A percentile compares a stretch with the other conserved stretches of the same genome.
Evolutionary conservation across 1,140 invertebrate species (phyloP).

Genomic region (Drosophila seguyi): DNA sequence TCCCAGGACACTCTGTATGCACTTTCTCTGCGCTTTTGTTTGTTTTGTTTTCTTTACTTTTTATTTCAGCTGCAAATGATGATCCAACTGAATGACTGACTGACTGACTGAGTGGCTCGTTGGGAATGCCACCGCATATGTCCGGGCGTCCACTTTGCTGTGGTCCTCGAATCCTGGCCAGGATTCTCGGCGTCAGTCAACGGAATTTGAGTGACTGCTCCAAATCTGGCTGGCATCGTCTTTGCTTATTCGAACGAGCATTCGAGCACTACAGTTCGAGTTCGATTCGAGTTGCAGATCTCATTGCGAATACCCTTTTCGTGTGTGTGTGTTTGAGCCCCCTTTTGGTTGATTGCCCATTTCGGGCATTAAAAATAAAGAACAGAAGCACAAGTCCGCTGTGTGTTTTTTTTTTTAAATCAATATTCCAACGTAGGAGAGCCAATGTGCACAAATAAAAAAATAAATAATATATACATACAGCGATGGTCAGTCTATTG

Average conservation of each 20-base stretch:
- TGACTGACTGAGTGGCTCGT: conserved; percentile 61
- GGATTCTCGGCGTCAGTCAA: conserved; percentile 34
- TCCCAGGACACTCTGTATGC: conserved; percentile 5
- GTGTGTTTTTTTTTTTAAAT: conserved; percentile 11
- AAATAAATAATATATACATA: neutral
- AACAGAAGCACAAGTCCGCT: neutral
- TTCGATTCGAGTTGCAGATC: conserved; percentile 5
- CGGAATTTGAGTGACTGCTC: conserved; percentile 61
- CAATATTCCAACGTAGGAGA: conserved; percentile 29
- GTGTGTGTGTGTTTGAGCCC: conserved; percentile 15
- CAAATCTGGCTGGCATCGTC: conserved; percentile 64
- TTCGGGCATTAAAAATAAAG: conserved; percentile 72
- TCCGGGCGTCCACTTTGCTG: conserved; percentile 9
- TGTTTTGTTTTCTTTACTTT: neutral
- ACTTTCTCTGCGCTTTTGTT: neutral
- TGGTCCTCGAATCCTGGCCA: neutral
- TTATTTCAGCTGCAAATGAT: conserved; percentile 4
- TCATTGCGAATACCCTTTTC: conserved; percentile 59
- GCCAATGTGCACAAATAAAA: neutral
- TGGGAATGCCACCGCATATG: conserved; percentile 26
- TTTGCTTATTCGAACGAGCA: conserved; percentile 12
- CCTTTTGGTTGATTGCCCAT: conserved; percentile 79
- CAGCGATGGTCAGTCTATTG: neutral
- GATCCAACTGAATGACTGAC: conserved; percentile 2
- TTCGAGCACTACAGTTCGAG: neutral